phyloP scores from a whole-genome alignment of 2,113 vertebrate species.

The Leiothrix lutea region DNA sequence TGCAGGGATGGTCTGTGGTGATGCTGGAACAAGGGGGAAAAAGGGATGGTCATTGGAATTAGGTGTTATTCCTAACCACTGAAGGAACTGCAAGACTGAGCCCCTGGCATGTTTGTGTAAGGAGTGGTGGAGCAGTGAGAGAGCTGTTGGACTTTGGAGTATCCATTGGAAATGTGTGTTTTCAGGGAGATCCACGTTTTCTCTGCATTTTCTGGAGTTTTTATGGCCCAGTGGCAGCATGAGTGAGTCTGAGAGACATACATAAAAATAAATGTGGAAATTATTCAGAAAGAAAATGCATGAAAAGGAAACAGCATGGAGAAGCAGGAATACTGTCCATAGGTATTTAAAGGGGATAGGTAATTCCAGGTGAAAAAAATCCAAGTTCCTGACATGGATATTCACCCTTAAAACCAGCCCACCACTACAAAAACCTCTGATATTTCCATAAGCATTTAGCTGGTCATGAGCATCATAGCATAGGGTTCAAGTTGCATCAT shows the following conservation, averaged over 20 bases:
- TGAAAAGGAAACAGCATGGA: not conserved
- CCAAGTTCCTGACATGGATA: not conserved
- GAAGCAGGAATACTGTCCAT: not conserved
- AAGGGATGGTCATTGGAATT: not conserved
- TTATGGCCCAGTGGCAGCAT: not conserved
- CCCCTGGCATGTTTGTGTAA: not conserved
- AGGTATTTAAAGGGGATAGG: not conserved
- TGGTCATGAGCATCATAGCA: not conserved
- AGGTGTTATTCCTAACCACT: not conserved
- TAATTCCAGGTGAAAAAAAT: not conserved
- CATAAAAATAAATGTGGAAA: not conserved
- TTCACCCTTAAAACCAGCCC: not conserved
- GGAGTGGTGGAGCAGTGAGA: not conserved
- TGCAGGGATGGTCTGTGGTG: rapidly evolving
- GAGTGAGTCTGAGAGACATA: not conserved
- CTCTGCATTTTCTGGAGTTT: not conserved
- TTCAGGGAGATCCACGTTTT: not conserved
- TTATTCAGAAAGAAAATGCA: not conserved
- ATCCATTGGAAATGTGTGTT: not conserved
- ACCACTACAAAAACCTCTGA: not conserved
- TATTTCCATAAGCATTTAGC: not conserved
- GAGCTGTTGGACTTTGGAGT: not conserved
- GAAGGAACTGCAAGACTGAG: not conserved
- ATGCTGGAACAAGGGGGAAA: not conserved
- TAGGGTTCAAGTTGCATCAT: not conserved